phyloP scores from a whole-genome alignment of 2,797 vertebrate species.

The Poecile montanus region DNA sequence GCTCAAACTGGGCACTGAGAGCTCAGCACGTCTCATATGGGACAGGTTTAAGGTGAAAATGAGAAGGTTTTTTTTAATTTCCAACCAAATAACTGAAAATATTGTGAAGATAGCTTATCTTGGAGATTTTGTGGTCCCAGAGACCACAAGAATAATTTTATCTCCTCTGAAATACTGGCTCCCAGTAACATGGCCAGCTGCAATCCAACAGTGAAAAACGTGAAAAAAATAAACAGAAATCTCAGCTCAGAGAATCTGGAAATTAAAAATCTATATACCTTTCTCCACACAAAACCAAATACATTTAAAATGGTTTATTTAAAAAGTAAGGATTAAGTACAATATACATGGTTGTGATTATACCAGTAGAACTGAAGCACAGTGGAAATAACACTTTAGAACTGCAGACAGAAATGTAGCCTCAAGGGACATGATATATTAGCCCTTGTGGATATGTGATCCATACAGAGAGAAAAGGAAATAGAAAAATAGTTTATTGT shows the following conservation, averaged over 20 bases:
- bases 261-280: neutral
- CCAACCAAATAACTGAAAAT: neutral
- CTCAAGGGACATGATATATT: constrained; percentile 66
- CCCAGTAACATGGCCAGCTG: neutral
- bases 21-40: neutral
- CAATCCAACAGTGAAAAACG: neutral
- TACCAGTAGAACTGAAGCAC: constrained; percentile 68
- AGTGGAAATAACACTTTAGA: constrained; percentile 66
- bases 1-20: neutral
- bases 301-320: constrained; percentile 80
- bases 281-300: constrained; percentile 47
- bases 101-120: neutral
- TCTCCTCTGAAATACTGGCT: neutral
- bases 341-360: constrained; percentile 72
- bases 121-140: neutral
- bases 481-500: constrained; percentile 49
- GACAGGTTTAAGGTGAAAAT: neutral
- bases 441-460: constrained; percentile 72
- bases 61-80: neutral
- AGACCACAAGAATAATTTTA: neutral
- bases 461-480: constrained; percentile 60
- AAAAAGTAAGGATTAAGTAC: constrained; percentile 75
- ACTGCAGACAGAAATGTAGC: constrained; percentile 54
- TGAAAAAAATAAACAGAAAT: neutral
- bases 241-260: neutral